Conservation (phyloP, 2,797 vertebrate genomes). For the Pangasius djambal region DNA sequence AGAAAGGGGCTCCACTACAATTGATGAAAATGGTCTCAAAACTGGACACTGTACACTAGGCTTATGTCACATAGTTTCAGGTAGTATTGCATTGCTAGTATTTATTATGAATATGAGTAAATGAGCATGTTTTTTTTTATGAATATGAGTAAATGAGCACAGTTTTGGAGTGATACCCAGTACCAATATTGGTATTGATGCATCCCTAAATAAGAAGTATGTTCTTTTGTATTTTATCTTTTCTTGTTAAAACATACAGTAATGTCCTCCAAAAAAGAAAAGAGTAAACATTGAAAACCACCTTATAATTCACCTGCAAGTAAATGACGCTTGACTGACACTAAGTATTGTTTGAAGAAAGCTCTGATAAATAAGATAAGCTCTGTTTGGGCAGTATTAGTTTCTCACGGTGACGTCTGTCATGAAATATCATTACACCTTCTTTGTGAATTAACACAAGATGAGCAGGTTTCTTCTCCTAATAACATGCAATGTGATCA, state of each 20-base stretch:
- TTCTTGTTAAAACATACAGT: neutral
- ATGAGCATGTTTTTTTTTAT: neutral
- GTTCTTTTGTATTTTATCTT: neutral
- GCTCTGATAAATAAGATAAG: neutral
- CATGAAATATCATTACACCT: neutral
- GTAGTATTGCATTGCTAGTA: neutral
- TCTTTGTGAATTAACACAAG: neutral
- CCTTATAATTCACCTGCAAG: neutral
- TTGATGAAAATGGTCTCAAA: too few relatives aligned
- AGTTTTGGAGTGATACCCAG: neutral
- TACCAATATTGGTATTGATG: neutral
- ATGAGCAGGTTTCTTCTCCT: neutral
- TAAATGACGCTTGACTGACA: neutral
- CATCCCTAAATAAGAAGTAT: neutral
- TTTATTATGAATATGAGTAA: neutral
- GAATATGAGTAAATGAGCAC: neutral
- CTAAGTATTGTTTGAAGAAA: neutral
- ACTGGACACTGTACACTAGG: neutral
- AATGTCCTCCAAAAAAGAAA: neutral
- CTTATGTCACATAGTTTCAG: neutral
- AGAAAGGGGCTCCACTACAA: too few relatives aligned
- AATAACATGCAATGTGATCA: neutral
- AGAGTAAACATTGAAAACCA: neutral
- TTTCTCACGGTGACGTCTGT: neutral
- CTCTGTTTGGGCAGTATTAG: neutral